Percentiles rank a stretch among this genome's conserved stretches.
These are phyloP conservation scores for Naso thynnoides DNA, from an alignment of 2,797 vertebrate species.

Conservation along the genomic window DNA sequence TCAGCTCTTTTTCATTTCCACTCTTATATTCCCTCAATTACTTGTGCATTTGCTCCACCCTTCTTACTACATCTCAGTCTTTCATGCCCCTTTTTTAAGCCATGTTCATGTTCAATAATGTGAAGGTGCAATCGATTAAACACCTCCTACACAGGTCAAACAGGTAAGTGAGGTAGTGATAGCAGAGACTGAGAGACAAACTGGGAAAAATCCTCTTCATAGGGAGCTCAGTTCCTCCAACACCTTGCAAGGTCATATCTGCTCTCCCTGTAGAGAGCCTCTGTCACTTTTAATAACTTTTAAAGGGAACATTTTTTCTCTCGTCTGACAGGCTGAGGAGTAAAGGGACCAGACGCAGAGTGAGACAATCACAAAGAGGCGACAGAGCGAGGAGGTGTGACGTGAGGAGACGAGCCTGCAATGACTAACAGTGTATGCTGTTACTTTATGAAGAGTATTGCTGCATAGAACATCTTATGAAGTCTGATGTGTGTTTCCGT, in stretches of 20 bases:
- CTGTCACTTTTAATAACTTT: constrained; percentile 79
- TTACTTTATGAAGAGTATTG: constrained; percentile 35
- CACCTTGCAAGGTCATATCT: constrained; percentile 72
- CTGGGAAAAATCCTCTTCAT: constrained; percentile 45
- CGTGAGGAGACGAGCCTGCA: constrained; percentile 54
- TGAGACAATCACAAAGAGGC: constrained; percentile 69
- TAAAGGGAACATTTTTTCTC: constrained; percentile 60
- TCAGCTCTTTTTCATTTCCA: constrained; percentile 32
- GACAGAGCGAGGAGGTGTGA: constrained; percentile 62
- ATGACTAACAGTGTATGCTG: constrained; percentile 18
- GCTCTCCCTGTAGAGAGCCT: constrained; percentile 62
- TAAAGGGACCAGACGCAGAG: constrained; percentile 51
- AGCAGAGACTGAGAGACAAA: constrained; percentile 36
- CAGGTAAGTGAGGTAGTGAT: constrained; percentile 31
- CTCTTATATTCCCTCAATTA: constrained; percentile 16
- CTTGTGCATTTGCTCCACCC: neutral
- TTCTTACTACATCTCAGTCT: constrained; percentile 17
- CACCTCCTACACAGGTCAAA: constrained; percentile 50
- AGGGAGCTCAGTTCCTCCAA: constrained; percentile 39
- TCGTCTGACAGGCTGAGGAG: constrained; percentile 64
- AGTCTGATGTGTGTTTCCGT: constrained; percentile 31
- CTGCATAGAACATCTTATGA: constrained; percentile 12
- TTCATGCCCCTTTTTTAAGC: constrained; percentile 31
- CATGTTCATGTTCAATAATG: constrained; percentile 23
- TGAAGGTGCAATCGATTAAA: constrained; percentile 52